Conservation (phyloP, 2,797 vertebrate genomes). For the Cryptoblepharus egeriae region DNA sequence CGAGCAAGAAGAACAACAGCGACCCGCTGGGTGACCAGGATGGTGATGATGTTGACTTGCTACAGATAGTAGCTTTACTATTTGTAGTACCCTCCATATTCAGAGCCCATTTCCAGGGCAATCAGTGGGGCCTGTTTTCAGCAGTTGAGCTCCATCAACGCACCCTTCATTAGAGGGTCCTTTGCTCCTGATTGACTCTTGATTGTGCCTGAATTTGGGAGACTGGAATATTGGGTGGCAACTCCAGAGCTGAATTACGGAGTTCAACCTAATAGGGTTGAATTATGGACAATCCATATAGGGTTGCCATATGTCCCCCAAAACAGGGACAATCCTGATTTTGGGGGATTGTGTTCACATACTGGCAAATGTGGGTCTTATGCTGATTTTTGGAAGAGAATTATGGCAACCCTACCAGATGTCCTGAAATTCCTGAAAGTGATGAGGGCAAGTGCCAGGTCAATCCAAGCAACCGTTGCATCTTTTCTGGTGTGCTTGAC, state of each 20-base stretch:
- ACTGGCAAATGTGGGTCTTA: too few relatives aligned
- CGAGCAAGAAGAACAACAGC: not conserved
- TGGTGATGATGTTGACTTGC: too few relatives aligned
- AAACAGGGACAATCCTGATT: too few relatives aligned
- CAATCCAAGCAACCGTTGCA: not conserved
- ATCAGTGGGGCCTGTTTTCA: too few relatives aligned
- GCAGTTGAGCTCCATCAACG: too few relatives aligned
- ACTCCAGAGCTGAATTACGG: too few relatives aligned
- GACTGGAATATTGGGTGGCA: fast-evolving
- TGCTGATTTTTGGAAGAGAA: too few relatives aligned
- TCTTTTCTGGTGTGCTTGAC: not conserved
- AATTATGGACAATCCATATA: too few relatives aligned
- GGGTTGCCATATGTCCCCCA: too few relatives aligned
- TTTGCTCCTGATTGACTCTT: not conserved
- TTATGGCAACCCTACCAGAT: not conserved
- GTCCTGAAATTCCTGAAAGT: not conserved
- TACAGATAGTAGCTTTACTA: too few relatives aligned
- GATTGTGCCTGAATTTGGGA: not conserved
- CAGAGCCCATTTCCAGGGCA: not conserved
- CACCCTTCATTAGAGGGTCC: not conserved
- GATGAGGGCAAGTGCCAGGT: not conserved
- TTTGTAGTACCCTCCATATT: not conserved
- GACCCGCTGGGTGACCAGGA: not conserved
- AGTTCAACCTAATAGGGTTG: too few relatives aligned
- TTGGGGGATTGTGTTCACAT: too few relatives aligned